Evolutionary conservation across 2,888 invertebrate genomes (phyloP).

Genomic region (Artemia sinica): DNA sequence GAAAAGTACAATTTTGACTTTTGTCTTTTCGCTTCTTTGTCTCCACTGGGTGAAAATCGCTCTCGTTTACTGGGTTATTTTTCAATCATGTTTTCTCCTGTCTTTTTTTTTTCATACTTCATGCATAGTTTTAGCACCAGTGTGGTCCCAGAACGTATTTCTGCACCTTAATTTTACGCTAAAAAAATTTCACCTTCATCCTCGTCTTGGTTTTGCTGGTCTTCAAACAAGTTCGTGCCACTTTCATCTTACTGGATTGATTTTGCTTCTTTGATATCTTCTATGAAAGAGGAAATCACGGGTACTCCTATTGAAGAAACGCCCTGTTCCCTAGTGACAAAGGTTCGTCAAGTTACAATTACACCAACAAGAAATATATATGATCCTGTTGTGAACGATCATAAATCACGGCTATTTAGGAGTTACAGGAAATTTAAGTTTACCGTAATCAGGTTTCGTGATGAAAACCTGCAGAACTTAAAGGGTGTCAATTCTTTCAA

Average conservation of each 20-base stretch:
- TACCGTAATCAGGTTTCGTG: constrained; percentile 6
- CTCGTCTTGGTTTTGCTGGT: too few species aligned
- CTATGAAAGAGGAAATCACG: not conserved
- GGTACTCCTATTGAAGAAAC: not conserved
- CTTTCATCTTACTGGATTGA: constrained; percentile 10
- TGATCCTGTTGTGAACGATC: not conserved
- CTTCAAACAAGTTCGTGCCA: too few species aligned
- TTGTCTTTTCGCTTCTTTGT: too few species aligned
- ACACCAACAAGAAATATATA: constrained; percentile 14
- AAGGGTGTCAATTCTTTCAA: constrained; percentile 15
- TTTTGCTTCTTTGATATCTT: not conserved
- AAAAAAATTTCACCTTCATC: too few species aligned
- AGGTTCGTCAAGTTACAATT: not conserved
- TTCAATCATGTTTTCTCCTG: too few species aligned
- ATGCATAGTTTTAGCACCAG: too few species aligned
- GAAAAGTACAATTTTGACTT: too few species aligned
- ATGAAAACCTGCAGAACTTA: constrained; percentile 15
- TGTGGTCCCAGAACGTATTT: too few species aligned
- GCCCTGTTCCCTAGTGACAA: not conserved
- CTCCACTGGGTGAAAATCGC: too few species aligned
- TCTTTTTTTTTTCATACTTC: too few species aligned
- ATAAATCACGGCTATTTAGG: constrained; percentile 5
- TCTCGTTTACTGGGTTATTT: too few species aligned
- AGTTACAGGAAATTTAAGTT: constrained; percentile 1
- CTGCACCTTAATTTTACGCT: too few species aligned